Percentiles rank a stretch among this genome's conserved stretches.
Evolutionary conservation across 2,113 vertebrate genomes (phyloP).

Genomic region (Petaurus breviceps): DNA sequence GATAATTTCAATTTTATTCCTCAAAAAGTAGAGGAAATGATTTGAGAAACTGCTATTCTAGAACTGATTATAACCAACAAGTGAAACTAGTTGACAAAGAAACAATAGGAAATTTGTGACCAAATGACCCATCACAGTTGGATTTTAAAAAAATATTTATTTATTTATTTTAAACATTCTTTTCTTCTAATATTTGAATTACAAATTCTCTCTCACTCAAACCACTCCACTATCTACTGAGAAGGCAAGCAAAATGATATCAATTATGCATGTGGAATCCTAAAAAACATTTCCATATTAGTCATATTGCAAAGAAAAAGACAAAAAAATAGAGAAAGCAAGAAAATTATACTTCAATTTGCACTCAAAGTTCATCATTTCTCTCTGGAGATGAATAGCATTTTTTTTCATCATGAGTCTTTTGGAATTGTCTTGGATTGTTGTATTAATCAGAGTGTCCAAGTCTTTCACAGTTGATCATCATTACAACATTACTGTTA

Average conservation of each 20-base stretch:
- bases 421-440: not conserved
- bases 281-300: not conserved
- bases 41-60: not conserved
- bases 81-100: not conserved
- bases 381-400: not conserved
- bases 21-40: not conserved
- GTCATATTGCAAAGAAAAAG: not conserved
- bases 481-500: not conserved
- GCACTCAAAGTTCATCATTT: not conserved
- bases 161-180: not conserved
- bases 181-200: not conserved
- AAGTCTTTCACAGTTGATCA: not conserved
- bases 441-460: not conserved
- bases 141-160: not conserved
- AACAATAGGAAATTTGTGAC: not conserved
- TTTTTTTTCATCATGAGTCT: not conserved
- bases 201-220: not conserved
- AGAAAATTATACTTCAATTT: not conserved
- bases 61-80: not conserved
- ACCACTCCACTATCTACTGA: not conserved
- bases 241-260: not conserved
- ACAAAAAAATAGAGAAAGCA: not conserved
- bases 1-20: not conserved
- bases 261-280: not conserved
- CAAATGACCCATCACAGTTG: not conserved